These are phyloP conservation scores for Synanthedon formicaeformis DNA, from an alignment of 2,888 invertebrate genomes.

Conservation along the genomic window DNA sequence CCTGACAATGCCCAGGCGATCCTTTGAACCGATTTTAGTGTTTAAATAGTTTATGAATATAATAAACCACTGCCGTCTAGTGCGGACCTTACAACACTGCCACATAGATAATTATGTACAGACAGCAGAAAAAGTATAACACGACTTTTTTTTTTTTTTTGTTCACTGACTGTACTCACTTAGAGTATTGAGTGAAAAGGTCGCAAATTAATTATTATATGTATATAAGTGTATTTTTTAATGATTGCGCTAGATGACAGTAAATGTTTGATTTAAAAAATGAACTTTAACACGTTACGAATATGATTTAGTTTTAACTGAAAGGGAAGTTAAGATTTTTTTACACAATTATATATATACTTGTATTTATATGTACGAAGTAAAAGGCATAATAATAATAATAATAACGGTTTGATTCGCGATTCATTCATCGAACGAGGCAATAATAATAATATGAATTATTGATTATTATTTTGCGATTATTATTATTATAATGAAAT, in stretches of 20 bases:
- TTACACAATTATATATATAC: no score
- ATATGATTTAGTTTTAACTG: no score
- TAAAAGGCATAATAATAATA: no score
- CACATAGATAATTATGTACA: background rate
- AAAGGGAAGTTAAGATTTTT: no score
- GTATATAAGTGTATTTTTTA: background rate
- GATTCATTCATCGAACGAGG: background rate
- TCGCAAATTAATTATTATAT: background rate
- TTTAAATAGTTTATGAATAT: no score
- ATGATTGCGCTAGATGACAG: background rate
- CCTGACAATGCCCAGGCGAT: no score
- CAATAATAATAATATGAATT: background rate
- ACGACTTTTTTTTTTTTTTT: background rate
- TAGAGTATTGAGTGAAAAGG: background rate
- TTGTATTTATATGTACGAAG: no score
- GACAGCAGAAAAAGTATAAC: background rate
- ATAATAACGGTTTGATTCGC: background rate
- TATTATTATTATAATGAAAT: slow-evolving; percentile 17
- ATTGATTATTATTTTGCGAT: slow-evolving; percentile 6
- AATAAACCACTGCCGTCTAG: background rate
- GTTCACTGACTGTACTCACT: background rate
- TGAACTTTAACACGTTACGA: background rate
- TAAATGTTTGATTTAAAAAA: background rate
- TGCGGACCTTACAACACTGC: background rate
- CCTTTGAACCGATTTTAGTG: no score